Percentiles rank a stretch among this genome's conserved stretches.
Evolutionary conservation across 2,888 invertebrate genomes (phyloP).

Genomic region (Dorcus parallelipipedus): DNA sequence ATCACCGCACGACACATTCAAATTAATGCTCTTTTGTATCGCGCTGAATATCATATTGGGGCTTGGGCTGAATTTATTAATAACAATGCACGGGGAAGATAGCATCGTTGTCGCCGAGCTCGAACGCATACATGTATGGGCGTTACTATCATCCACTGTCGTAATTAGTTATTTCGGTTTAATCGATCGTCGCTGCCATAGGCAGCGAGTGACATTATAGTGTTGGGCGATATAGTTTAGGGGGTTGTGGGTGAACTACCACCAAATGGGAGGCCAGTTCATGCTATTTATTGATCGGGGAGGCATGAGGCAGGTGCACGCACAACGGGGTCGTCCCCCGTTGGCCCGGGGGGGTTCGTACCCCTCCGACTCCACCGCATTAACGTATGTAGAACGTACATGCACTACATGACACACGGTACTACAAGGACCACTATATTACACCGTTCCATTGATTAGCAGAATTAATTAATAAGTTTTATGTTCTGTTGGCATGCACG

Average conservation of each 20-base stretch:
- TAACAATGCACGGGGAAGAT: too few species aligned
- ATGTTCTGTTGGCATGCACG: neutral
- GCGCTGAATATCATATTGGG: too few species aligned
- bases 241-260: slow-evolving; percentile 28
- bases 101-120: too few species aligned
- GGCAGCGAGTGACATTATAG: slow-evolving; percentile 22
- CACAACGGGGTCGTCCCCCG: slow-evolving; percentile 36
- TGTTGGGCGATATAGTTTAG: slow-evolving; percentile 28
- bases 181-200: slow-evolving; percentile 23
- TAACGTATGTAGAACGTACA: slow-evolving; percentile 6
- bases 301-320: slow-evolving; percentile 40
- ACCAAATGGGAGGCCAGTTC: slow-evolving; percentile 32
- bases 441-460: slow-evolving; percentile 13
- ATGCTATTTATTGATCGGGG: slow-evolving; percentile 37
- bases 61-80: too few species aligned
- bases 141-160: neutral
- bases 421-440: slow-evolving; percentile 8
- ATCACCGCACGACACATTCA: too few species aligned
- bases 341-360: slow-evolving; percentile 33
- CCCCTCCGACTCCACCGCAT: slow-evolving; percentile 24
- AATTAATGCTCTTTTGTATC: too few species aligned
- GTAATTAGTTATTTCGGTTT: slow-evolving; percentile 29
- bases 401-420: slow-evolving; percentile 8
- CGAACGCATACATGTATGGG: too few species aligned
- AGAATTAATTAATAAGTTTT: slow-evolving; percentile 8